Percentiles rank a stretch among this genome's conserved stretches.
Conservation (phyloP, 2,797 vertebrate genomes). For the Sebastes paucispinis region DNA sequence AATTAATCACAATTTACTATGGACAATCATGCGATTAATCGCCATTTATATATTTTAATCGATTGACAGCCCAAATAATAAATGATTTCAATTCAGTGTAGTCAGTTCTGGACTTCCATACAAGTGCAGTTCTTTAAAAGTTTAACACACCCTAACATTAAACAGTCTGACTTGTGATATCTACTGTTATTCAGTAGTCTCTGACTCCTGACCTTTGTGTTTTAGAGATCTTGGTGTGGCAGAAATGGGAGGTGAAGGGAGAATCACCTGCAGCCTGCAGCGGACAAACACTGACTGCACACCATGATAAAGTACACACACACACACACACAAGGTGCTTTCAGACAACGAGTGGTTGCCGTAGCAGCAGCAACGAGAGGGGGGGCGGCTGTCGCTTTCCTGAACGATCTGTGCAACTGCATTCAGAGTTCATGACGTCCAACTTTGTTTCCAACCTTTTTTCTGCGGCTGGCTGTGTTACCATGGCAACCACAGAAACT, state of each 20-base stretch:
- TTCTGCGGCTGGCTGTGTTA: not conserved
- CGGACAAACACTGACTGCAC: slow-evolving; percentile 76
- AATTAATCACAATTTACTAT: too few relatives aligned
- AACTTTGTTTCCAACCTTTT: too few relatives aligned
- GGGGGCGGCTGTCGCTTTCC: too few relatives aligned
- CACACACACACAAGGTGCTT: not conserved
- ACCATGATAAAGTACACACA: slow-evolving; percentile 80
- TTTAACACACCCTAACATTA: not conserved
- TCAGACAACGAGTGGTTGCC: not conserved
- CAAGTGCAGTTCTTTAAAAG: not conserved
- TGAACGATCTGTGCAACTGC: not conserved
- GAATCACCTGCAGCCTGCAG: slow-evolving; percentile 71
- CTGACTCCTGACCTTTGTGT: not conserved
- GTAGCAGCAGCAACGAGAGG: not conserved
- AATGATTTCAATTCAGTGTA: not conserved
- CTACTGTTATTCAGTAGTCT: not conserved
- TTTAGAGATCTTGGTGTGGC: slow-evolving; percentile 78
- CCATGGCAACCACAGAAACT: not conserved
- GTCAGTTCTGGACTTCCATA: not conserved
- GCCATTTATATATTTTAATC: too few relatives aligned
- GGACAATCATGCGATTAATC: too few relatives aligned
- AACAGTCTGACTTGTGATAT: not conserved
- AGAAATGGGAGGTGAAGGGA: slow-evolving; percentile 78
- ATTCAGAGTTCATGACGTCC: not conserved
- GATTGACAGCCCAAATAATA: too few relatives aligned